Conservation (phyloP, 30 jellyfish, hydroid and myxozoan genomes). For the Turritopsis rubra region DNA sequence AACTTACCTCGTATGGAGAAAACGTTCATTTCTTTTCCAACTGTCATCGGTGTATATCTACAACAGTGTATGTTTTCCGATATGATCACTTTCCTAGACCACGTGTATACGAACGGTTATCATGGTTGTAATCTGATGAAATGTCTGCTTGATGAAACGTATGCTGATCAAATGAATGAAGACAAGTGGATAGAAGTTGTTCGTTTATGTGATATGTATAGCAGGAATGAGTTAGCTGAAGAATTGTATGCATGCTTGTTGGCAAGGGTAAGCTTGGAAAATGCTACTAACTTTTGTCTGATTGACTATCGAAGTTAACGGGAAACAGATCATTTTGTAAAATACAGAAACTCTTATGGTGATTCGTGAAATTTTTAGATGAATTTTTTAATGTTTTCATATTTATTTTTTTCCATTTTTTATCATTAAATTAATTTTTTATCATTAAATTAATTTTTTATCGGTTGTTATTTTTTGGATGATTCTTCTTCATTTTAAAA, state of each 20-base stretch:
- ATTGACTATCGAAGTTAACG: conserved; percentile 35
- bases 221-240: conserved; percentile 33
- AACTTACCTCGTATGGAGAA: conserved; percentile 35
- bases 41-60: conserved; percentile 28
- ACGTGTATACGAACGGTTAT: conserved; percentile 28
- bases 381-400: no score
- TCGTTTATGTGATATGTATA: conserved; percentile 26
- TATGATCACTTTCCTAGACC: conserved; percentile 20
- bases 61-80: not conserved
- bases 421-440: no score
- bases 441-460: no score
- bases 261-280: conserved; percentile 48
- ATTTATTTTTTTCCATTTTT: no score
- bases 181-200: conserved; percentile 49
- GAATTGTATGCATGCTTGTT: conserved; percentile 46
- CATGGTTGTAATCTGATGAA: conserved; percentile 16
- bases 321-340: no score
- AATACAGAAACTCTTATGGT: no score
- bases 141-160: conserved; percentile 40
- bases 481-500: no score
- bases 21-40: conserved; percentile 35
- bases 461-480: no score
- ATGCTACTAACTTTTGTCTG: conserved; percentile 39
- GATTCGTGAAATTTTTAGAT: no score
- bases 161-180: conserved; percentile 38